Conservation (phyloP, 2,113 vertebrate species). For the Rattus norvegicus region DNA sequence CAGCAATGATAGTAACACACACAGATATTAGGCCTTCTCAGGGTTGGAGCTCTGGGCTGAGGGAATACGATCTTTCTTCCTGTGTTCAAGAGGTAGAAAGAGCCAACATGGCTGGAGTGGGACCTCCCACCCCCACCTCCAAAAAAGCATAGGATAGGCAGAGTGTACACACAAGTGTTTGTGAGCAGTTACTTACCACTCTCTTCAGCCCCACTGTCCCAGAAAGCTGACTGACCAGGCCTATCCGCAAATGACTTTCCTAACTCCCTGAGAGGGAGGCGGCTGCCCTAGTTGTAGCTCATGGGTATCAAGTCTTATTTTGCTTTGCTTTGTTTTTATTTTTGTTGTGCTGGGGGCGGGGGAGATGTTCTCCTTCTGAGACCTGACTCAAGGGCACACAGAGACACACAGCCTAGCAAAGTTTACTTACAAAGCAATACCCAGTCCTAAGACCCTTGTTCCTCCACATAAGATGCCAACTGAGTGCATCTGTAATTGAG, state of each 20-base stretch:
- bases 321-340: too few species aligned
- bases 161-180: not conserved
- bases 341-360: not conserved
- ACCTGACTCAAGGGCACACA: not conserved
- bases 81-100: not conserved
- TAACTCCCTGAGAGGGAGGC: not conserved
- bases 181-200: not conserved
- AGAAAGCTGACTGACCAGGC: not conserved
- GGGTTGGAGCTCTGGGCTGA: not conserved
- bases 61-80: not conserved
- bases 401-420: constrained; percentile 15
- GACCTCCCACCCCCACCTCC: too few species aligned
- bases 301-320: not conserved
- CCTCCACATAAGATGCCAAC: not conserved
- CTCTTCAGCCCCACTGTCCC: not conserved
- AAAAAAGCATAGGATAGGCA: too few species aligned
- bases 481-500: not conserved
- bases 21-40: not conserved
- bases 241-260: not conserved
- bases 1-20: not conserved
- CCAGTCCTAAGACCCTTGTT: not conserved
- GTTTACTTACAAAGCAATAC: not conserved
- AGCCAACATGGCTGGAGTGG: not conserved
- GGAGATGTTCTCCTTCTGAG: not conserved
- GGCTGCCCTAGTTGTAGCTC: not conserved